Percentiles rank a stretch among this genome's conserved stretches.
These are phyloP conservation scores for Metopia argyrocephala DNA, from an alignment of 2,888 invertebrate species.

Conservation along the genomic window DNA sequence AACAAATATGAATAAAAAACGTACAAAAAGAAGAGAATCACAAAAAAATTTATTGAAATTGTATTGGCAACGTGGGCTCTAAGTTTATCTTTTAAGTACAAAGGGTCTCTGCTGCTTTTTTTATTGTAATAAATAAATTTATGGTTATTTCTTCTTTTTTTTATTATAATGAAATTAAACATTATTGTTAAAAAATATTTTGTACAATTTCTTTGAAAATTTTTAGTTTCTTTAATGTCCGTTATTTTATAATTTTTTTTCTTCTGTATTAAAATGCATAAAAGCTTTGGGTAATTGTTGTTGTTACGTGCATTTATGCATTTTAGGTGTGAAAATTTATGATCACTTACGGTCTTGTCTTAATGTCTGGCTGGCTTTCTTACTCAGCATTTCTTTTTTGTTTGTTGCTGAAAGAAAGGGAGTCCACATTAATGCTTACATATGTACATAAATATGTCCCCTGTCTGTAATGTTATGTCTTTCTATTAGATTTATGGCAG, in stretches of 20 bases:
- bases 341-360: constrained; percentile 18
- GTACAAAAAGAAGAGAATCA: constrained; percentile 9
- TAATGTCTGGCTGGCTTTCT: background rate
- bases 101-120: constrained; percentile 35
- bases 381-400: background rate
- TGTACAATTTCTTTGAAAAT: constrained; percentile 43
- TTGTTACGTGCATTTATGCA: constrained; percentile 55
- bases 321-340: constrained; percentile 65
- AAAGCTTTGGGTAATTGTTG: constrained; percentile 42
- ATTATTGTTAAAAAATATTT: background rate
- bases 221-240: constrained; percentile 11
- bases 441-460: background rate
- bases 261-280: constrained; percentile 6
- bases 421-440: background rate
- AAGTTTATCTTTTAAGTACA: constrained; percentile 2
- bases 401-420: constrained; percentile 28
- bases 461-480: too few relatives aligned
- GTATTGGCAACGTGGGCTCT: constrained; percentile 23
- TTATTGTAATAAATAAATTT: constrained; percentile 46
- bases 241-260: background rate
- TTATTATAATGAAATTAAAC: constrained; percentile 49
- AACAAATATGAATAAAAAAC: constrained; percentile 35
- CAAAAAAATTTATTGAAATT: constrained; percentile 45
- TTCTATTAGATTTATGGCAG: constrained; percentile 39
- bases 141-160: constrained; percentile 28